Evolutionary conservation across 2,888 invertebrate species (phyloP), one percentile per base, ranked within the genome.

Genomic region (Caenorhabditis macrosperma): DNA sequence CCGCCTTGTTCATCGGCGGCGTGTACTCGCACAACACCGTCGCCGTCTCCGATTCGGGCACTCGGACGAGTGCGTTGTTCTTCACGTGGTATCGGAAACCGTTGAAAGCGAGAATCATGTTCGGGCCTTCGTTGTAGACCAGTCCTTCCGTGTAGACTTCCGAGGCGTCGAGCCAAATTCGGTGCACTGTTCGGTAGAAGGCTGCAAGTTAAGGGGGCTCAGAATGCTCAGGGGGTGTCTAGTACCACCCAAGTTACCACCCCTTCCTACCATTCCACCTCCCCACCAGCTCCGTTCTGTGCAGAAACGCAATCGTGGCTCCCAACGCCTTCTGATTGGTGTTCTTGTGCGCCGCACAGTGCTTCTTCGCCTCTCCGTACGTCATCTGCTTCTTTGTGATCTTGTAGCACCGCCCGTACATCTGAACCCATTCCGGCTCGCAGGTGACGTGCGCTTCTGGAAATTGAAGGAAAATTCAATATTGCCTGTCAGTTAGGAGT

Each of bases 11-110:
- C 50, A 52, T 52, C 15, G 24, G 12, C 10, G 64, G 64, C 26
- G 50, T 52, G 15, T 64, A 64, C 38, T 64, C 52, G 38, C 64
- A 64, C n/a, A 64, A n/a, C 24, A 26, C 52, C 64, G 52, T 64
- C 17, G 64, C 52, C n/a, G 7, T 60, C 24, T 63, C 33, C 33
- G 63, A 30, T 4, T 48, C 15, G n/a, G 22, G 30, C n/a, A 63
- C 63, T 22, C 50, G 26, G 9, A 35, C 24, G 5, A 63, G 12
- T 22, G 48, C 44, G 33, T 50, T 2, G 15, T 48, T 50, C 33
- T 30, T 30, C 6, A 63, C 48, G n/a, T 15, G 4, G 35, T 35
- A 63, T 6, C 7, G 12, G 48, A 22, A 63, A 35, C 63, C 63
- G n/a, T 48, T 35, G 6, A 50, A 7, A n/a, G 63, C 52, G 24